Conservation (phyloP, 2,888 invertebrate genomes). For the Agrenia bidenticulata region DNA sequence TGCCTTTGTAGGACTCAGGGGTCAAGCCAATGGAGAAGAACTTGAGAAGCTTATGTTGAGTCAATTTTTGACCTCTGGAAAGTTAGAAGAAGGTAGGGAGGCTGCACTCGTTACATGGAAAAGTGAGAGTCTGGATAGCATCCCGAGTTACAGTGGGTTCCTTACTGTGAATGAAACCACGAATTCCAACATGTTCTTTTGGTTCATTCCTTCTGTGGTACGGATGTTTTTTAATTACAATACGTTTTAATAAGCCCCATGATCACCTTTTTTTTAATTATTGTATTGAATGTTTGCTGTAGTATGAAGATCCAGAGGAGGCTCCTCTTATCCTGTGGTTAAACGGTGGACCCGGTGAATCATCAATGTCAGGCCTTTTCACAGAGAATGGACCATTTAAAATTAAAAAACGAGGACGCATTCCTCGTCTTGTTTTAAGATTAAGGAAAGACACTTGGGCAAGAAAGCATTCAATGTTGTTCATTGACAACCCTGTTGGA, state of each 20-base stretch:
- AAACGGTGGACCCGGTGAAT: slow-evolving; percentile 64
- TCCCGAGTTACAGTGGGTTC: slow-evolving; percentile 22
- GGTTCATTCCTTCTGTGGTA: slow-evolving; percentile 23
- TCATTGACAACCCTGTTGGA: slow-evolving; percentile 90
- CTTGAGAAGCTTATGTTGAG: slow-evolving; percentile 1
- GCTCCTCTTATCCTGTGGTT: slow-evolving; percentile 61
- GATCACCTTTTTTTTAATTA: background rate
- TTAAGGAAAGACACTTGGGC: slow-evolving; percentile 71
- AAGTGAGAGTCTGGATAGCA: slow-evolving; percentile 3
- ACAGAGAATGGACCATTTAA: slow-evolving; percentile 65
- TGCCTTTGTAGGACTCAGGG: too few relatives aligned
- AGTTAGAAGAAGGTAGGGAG: background rate
- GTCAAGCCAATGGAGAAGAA: background rate
- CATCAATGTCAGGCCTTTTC: slow-evolving; percentile 62
- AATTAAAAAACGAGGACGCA: slow-evolving; percentile 53
- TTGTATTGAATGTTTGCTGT: background rate
- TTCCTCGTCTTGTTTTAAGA: slow-evolving; percentile 50
- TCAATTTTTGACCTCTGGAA: slow-evolving; percentile 7
- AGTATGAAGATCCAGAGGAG: slow-evolving; percentile 32
- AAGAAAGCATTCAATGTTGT: slow-evolving; percentile 73
- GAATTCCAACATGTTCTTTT: slow-evolving; percentile 19
- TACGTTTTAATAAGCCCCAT: background rate
- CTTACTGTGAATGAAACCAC: slow-evolving; percentile 19
- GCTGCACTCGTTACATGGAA: slow-evolving; percentile 5
- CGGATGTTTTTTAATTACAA: background rate